These are phyloP conservation scores for Drosophila orena DNA, from an alignment of 1,140 invertebrate species.

Conservation along the genomic window DNA sequence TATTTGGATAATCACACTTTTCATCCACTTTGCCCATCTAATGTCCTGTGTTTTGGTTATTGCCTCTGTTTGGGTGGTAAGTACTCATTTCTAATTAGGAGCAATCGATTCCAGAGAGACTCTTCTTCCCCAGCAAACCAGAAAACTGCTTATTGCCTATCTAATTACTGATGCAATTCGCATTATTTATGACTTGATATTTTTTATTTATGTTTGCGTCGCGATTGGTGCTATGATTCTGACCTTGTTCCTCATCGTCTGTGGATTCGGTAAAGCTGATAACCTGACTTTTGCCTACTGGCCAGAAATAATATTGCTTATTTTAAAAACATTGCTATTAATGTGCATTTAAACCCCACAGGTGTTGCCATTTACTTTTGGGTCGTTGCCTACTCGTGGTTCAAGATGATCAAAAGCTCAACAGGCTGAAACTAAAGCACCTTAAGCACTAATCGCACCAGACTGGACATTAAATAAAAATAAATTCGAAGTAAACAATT, in stretches of 20 bases:
- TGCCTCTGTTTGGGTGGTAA: constrained; percentile 1
- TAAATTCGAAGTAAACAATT: neutral
- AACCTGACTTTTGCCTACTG: no score
- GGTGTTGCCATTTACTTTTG: constrained; percentile 32
- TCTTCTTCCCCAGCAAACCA: neutral
- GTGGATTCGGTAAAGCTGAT: neutral
- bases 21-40: neutral
- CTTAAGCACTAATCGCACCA: no score
- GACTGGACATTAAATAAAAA: neutral
- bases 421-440: no score
- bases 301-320: neutral
- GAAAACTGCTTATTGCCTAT: neutral
- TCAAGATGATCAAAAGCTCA: constrained; percentile 4
- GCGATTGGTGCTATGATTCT: neutral
- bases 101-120: no score
- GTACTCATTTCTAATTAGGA: neutral
- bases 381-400: constrained; percentile 37
- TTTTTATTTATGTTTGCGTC: neutral
- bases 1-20: neutral
- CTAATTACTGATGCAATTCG: neutral
- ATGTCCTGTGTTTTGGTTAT: neutral
- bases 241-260: neutral
- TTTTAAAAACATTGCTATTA: neutral
- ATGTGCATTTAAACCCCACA: neutral
- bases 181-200: neutral